Conservation (phyloP, 2,113 vertebrate species). For the Corythaeola cristata region DNA sequence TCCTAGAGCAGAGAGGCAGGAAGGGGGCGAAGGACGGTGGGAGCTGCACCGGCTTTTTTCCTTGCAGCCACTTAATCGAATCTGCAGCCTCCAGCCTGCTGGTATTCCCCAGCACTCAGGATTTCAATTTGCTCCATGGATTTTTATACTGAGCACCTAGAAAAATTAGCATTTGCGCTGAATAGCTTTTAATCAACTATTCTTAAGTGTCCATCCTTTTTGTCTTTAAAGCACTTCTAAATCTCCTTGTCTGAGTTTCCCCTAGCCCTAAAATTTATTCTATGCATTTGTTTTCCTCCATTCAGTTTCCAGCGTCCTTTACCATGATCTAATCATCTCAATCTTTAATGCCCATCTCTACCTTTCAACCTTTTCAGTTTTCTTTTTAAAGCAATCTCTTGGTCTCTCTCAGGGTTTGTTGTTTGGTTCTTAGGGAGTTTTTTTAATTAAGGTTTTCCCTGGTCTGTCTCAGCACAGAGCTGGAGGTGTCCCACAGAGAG, state of each 20-base stretch:
- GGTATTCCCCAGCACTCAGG: constrained; percentile 50
- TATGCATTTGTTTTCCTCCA: neutral
- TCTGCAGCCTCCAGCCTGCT: constrained; percentile 43
- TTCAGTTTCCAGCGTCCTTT: constrained; percentile 15
- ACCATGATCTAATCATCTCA: constrained; percentile 57
- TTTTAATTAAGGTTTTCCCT: neutral
- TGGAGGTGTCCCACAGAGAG: neutral
- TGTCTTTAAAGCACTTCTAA: constrained; percentile 41
- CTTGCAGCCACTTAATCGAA: constrained; percentile 64
- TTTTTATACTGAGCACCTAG: constrained; percentile 52
- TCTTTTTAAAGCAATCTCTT: constrained; percentile 52
- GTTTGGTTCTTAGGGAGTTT: too few relatives aligned
- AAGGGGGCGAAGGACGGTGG: constrained; percentile 3
- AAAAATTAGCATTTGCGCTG: constrained; percentile 71
- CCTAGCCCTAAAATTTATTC: constrained; percentile 14
- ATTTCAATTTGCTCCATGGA: constrained; percentile 68
- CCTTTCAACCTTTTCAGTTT: constrained; percentile 56
- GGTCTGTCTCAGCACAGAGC: neutral
- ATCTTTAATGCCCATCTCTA: constrained; percentile 42
- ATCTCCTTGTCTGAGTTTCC: neutral
- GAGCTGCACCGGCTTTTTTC: neutral
- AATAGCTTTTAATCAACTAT: constrained; percentile 73
- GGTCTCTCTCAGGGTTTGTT: constrained; percentile 16
- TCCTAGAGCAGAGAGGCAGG: neutral
- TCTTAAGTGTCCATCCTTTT: constrained; percentile 40